These are phyloP conservation scores for Caradrina kadenii DNA, from an alignment of 2,888 invertebrate species.

Conservation along the genomic window DNA sequence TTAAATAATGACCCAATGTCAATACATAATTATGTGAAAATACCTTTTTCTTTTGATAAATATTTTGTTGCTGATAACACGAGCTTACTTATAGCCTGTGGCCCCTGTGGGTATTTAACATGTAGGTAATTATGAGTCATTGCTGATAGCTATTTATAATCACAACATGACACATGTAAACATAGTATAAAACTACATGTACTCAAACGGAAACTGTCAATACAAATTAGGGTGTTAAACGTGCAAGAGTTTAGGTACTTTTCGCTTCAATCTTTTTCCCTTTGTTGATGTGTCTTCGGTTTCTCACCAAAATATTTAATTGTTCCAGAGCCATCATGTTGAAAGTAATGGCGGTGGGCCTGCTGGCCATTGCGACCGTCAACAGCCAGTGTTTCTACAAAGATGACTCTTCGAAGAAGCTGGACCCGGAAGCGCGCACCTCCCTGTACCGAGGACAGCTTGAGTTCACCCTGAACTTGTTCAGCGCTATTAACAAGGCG, in stretches of 20 bases:
- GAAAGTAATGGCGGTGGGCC: conserved; percentile 70
- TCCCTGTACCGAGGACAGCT: conserved; percentile 88
- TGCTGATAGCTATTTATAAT: conserved; percentile 13
- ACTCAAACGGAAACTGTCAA: conserved; percentile 2
- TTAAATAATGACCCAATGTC: conserved; percentile 8
- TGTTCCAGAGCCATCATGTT: conserved; percentile 75
- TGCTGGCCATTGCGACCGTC: conserved; percentile 74
- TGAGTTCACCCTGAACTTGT: conserved; percentile 93
- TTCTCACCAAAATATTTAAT: conserved; percentile 7
- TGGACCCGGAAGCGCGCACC: conserved; percentile 80
- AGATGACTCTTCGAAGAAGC: conserved; percentile 84
- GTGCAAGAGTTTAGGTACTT: background rate
- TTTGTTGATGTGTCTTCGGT: background rate
- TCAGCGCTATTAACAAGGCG: conserved; percentile 92
- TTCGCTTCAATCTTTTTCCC: background rate
- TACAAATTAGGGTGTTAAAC: conserved; percentile 1
- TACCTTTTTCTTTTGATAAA: conserved; percentile 7
- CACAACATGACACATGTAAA: conserved; percentile 33
- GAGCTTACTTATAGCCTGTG: background rate
- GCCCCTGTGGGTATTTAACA: background rate
- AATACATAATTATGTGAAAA: conserved; percentile 13
- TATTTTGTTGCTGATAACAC: conserved; percentile 1
- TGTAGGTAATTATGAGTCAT: conserved; percentile 18
- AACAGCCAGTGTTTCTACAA: conserved; percentile 86
- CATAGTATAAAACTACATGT: conserved; percentile 32